Conservation (phyloP, 2,888 invertebrate genomes). For the Amblyteles armatorius region DNA sequence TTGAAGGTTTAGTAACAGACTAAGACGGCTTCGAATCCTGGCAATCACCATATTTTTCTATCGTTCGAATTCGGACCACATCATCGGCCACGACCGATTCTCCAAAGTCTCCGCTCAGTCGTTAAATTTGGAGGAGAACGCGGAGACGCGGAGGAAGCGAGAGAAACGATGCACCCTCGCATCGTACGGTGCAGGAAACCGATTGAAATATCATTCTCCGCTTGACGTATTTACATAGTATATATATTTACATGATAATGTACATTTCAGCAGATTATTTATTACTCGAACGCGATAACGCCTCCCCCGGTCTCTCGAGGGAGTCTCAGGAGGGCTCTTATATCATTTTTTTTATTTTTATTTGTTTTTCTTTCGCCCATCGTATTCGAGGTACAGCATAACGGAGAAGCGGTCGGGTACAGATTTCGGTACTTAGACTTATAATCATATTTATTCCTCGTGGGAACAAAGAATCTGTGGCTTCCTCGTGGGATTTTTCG, state of each 20-base stretch:
- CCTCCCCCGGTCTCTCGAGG: background rate
- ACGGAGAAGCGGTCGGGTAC: constrained; percentile 72
- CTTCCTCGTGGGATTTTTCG: constrained; percentile 6
- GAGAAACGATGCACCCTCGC: no score
- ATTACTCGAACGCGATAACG: background rate
- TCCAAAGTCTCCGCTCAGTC: no score
- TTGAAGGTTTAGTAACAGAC: no score
- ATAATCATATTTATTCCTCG: constrained; percentile 22
- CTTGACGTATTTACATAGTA: constrained; percentile 70
- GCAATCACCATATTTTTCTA: no score
- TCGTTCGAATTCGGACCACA: no score
- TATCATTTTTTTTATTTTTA: constrained; percentile 73
- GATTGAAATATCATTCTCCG: background rate
- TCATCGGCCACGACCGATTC: no score
- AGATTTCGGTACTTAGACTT: constrained; percentile 65
- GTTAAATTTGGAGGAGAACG: background rate
- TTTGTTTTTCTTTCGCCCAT: constrained; percentile 62
- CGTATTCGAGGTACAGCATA: constrained; percentile 73
- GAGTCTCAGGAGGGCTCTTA: constrained; percentile 20
- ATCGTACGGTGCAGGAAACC: background rate
- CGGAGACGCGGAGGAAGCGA: background rate
- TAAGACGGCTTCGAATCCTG: no score
- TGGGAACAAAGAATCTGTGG: constrained; percentile 19
- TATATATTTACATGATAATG: constrained; percentile 82
- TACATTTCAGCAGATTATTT: constrained; percentile 77